phyloP scores from a whole-genome alignment of 2,888 invertebrate species.

The Xylota segnis region DNA sequence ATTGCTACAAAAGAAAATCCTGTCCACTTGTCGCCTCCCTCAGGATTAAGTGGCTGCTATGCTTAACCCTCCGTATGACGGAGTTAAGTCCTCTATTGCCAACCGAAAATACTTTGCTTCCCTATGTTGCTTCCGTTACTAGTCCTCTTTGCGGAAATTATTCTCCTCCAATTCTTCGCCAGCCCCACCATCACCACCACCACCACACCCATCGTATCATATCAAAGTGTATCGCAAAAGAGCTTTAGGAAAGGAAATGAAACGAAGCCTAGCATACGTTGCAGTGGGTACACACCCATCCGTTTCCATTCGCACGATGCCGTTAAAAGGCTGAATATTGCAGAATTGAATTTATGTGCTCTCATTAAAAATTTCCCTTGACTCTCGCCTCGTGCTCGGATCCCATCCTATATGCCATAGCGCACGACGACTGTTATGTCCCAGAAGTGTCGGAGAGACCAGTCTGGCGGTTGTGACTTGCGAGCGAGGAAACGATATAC shows the following conservation, averaged over 20 bases:
- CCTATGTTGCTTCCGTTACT: constrained; percentile 37
- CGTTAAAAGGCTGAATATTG: constrained; percentile 74
- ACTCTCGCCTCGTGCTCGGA: constrained; percentile 23
- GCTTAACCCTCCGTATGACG: constrained; percentile 57
- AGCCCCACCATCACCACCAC: background rate
- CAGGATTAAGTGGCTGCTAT: constrained; percentile 61
- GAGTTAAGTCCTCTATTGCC: constrained; percentile 63
- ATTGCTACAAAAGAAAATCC: constrained; percentile 51
- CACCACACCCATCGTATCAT: background rate
- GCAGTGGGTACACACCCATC: constrained; percentile 32
- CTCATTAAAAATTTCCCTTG: constrained; percentile 73
- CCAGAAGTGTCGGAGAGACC: constrained; percentile 66
- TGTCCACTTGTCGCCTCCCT: constrained; percentile 64
- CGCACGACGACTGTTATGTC: constrained; percentile 64
- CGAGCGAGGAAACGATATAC: constrained; percentile 34
- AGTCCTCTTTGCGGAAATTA: constrained; percentile 64
- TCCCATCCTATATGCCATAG: constrained; percentile 33
- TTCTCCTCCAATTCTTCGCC: constrained; percentile 31
- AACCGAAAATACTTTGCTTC: constrained; percentile 33
- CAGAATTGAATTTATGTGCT: constrained; percentile 76
- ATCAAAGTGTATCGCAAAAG: constrained; percentile 40
- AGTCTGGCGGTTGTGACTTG: constrained; percentile 53
- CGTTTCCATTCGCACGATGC: constrained; percentile 29
- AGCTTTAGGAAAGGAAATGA: constrained; percentile 52
- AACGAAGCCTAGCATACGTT: constrained; percentile 56